Evolutionary conservation across 2,797 vertebrate genomes (phyloP), one percentile per base, ranked within the genome.

Genomic region (Lagorchestes hirsutus): DNA sequence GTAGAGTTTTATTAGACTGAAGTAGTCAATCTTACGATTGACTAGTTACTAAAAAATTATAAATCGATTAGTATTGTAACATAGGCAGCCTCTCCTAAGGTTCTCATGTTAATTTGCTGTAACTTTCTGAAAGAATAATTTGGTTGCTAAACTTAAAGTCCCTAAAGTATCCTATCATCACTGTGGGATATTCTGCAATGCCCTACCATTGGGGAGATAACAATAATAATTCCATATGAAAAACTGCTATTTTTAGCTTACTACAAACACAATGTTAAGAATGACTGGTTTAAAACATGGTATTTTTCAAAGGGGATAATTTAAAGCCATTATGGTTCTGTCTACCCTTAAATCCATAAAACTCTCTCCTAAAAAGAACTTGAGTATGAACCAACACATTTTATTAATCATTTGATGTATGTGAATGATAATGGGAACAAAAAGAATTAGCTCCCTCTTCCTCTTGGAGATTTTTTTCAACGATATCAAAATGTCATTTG

Each of bases 121-220:
- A 74, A 74, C 67, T n/a, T 74, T 74, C 67, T 74, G n/a, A 74
- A 74, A 74, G n/a, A 74, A 74, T 40, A 74, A 74, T 40, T 74
- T 74, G n/a, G 67, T 74, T 74, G n/a, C 16, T 40, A 74, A 74
- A 74, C 40, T 74, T 74, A 74, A 74, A 74, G 67, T 8, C 16
- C 3, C n/a, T 40, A 74, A 74, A 74, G 67, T 24, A 40, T 74
- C 67, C 67, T 40, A 74, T 74, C 67, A 74, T 74, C 67, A 24
- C 67, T 74, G 67, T 74, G 67, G 67, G 67, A 74, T 74, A 40
- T 74, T 74, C n/a, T 74, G 67, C n/a, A 74, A 40, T 74, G n/a
- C 16, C 62, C n/a, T 74, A 74, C n/a, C 16, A 74, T 74, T 74
- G 67, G n/a, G 16, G 3, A 74, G 67, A 74, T 40, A 74, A 74